Conservation (phyloP, 2,888 invertebrate species). For the Synanthedon tipuliformis region DNA sequence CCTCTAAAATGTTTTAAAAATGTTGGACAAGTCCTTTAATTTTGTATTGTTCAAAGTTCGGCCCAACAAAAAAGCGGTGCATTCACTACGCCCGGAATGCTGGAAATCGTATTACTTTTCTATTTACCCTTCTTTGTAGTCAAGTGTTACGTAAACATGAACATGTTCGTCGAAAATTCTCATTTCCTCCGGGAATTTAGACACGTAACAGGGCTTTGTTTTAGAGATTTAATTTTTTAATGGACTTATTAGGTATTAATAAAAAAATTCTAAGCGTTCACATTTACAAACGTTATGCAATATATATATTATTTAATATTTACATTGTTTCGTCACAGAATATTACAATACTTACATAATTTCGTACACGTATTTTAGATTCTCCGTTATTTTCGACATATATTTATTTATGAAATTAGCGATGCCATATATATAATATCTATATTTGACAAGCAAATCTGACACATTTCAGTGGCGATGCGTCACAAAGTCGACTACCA, state of each 20-base stretch:
- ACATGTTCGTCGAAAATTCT: constrained; percentile 58
- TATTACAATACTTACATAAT: background rate
- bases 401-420: constrained; percentile 14
- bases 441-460: constrained; percentile 5
- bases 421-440: constrained; percentile 5
- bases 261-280: too few relatives aligned
- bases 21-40: background rate
- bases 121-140: constrained; percentile 67
- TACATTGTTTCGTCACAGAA: too few relatives aligned
- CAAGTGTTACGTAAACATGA: constrained; percentile 66
- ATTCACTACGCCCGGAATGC: constrained; percentile 35
- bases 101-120: constrained; percentile 66
- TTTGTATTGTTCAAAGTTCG: constrained; percentile 7
- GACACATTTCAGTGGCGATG: constrained; percentile 7
- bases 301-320: too few relatives aligned
- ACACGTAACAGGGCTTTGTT: constrained; percentile 21
- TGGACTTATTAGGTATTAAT: background rate
- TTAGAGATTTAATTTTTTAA: constrained; percentile 5
- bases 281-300: too few relatives aligned
- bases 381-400: constrained; percentile 10
- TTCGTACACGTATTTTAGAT: constrained; percentile 1
- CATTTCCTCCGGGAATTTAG: constrained; percentile 55
- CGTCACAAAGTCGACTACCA: constrained; percentile 14
- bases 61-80: constrained; percentile 33
- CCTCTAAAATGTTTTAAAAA: too few relatives aligned